These are phyloP conservation scores for Platycheirus albimanus DNA, from an alignment of 2,888 invertebrate species.

Conservation along the genomic window DNA sequence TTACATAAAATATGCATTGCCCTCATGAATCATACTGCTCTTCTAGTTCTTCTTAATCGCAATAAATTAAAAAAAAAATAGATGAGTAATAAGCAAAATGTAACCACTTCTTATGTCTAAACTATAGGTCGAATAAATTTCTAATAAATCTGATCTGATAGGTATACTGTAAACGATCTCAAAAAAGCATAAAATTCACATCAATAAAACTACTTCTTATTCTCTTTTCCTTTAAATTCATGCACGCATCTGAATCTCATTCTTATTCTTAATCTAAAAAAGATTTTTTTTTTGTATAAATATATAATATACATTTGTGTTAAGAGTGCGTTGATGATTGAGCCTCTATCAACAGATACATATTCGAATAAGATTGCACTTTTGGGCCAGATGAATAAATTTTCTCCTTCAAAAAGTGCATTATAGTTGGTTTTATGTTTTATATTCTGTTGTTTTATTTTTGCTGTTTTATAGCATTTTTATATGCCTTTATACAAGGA, in stretches of 20 bases:
- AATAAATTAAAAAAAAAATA: too few relatives aligned
- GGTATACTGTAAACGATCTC: slow-evolving; percentile 20
- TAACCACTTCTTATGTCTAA: too few relatives aligned
- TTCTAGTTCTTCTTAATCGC: too few relatives aligned
- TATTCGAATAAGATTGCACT: slow-evolving; percentile 21
- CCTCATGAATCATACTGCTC: too few relatives aligned
- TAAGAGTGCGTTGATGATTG: slow-evolving; percentile 13
- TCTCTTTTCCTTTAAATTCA: neutral
- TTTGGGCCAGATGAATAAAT: slow-evolving; percentile 50
- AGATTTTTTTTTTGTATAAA: too few relatives aligned
- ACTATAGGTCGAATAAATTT: slow-evolving; percentile 13
- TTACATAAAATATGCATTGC: too few relatives aligned
- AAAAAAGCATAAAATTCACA: slow-evolving; percentile 28
- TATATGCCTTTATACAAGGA: slow-evolving; percentile 29
- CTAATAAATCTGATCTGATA: slow-evolving; percentile 21
- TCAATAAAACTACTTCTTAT: slow-evolving; percentile 10
- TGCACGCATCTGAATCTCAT: slow-evolving; percentile 21
- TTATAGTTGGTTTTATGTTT: slow-evolving; percentile 28
- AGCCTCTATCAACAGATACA: neutral
- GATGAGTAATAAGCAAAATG: neutral
- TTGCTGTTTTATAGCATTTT: slow-evolving; percentile 19
- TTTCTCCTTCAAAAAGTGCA: slow-evolving; percentile 54
- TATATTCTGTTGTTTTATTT: slow-evolving; percentile 22
- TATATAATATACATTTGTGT: too few relatives aligned
- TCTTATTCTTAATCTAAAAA: too few relatives aligned